Percentiles rank a stretch among this genome's conserved stretches.
These are phyloP conservation scores for Ophioderma brevispina DNA, from an alignment of 35 echinoderm and acorn worm genomes.

Conservation along the genomic window DNA sequence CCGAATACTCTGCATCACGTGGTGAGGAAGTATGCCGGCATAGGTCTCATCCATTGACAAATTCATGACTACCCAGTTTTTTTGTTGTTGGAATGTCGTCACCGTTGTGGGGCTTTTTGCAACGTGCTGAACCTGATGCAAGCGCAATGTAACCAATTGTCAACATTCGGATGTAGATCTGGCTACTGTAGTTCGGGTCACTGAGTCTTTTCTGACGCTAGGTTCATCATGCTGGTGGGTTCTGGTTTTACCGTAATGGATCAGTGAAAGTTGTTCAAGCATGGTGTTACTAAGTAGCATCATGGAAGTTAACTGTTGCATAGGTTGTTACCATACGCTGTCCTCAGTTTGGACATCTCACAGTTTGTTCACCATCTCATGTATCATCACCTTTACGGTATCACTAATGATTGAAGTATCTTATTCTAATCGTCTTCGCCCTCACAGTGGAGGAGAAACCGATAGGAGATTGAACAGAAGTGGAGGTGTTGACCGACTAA, in stretches of 20 bases:
- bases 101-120: not conserved
- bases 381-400: not conserved
- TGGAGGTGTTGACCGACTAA: constrained; percentile 23
- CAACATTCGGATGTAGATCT: too few relatives aligned
- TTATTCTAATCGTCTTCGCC: not conserved
- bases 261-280: too few relatives aligned
- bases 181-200: too few relatives aligned
- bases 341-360: not conserved
- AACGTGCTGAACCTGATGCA: too few relatives aligned
- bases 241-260: too few relatives aligned
- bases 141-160: too few relatives aligned
- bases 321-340: not conserved
- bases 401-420: not conserved
- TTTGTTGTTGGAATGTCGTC: not conserved
- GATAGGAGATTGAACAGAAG: constrained; percentile 4
- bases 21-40: not conserved
- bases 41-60: not conserved
- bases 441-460: not conserved
- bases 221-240: too few relatives aligned
- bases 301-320: not conserved
- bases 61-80: not conserved
- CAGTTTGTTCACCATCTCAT: not conserved
- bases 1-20: not conserved
- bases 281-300: too few relatives aligned
- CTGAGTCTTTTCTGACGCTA: too few relatives aligned